These are phyloP conservation scores for Hymenopus coronatus DNA, from an alignment of 2,888 invertebrate species.

Conservation along the genomic window DNA sequence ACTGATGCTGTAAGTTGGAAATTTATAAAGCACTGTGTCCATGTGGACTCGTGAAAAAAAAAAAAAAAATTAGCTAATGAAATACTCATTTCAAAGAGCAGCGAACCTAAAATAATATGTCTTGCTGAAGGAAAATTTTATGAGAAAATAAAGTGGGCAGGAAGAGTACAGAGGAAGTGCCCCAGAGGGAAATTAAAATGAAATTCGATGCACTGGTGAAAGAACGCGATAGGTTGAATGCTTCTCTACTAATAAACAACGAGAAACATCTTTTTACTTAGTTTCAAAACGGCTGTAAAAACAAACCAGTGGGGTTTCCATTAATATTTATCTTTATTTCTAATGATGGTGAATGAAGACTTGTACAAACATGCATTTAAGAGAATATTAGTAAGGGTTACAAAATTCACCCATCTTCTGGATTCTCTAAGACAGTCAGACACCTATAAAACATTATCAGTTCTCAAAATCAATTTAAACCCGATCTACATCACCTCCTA, in stretches of 20 bases:
- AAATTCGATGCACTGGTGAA: neutral
- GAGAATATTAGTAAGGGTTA: too few species aligned
- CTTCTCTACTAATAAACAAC: neutral
- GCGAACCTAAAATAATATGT: neutral
- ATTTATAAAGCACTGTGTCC: neutral
- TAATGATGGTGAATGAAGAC: neutral
- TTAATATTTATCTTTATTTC: neutral
- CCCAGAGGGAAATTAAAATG: neutral
- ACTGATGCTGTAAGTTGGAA: neutral
- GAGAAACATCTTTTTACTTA: neutral
- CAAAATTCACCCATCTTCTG: too few species aligned
- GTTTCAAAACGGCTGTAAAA: neutral
- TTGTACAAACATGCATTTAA: too few species aligned
- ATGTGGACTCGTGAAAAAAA: neutral
- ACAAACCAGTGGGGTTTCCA: neutral
- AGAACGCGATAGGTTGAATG: neutral
- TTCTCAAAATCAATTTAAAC: too few species aligned
- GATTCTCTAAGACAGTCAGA: too few species aligned
- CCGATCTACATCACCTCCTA: too few species aligned
- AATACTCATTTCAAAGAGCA: neutral
- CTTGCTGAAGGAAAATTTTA: neutral
- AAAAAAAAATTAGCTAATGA: neutral
- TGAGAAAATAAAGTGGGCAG: neutral
- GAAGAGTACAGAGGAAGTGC: neutral
- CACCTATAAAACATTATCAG: too few species aligned